Base-by-base conservation (phyloP, 2,113 vertebrate genomes). In the Varanus salvator region DNA sequence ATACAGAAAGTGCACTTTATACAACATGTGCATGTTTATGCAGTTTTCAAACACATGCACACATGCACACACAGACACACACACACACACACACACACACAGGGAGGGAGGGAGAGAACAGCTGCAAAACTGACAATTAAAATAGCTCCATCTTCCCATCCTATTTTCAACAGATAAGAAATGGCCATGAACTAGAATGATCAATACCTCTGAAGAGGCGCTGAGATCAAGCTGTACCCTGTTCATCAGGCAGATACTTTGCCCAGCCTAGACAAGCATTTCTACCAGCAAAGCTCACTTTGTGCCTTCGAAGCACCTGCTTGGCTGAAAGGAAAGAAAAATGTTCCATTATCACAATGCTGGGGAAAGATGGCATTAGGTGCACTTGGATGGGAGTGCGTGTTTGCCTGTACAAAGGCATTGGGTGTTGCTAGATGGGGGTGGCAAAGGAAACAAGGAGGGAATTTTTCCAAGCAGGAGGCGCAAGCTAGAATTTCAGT, bases 401-500 rank as follows among this genome's bases (percentile, higher is more conserved):
- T 0, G 3, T 9, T 74, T 2, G 0, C 31, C 44, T 9, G 27
- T 0, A 0, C 85, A 84, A 1, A 8, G 90, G 25, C 44, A 12
- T 0, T 0, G 84, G 75, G 81, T 84, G 86, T 72, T 84, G 0
- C 0, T 23, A 29, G 83, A 11, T 77, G 1, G 0, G 1, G 23
- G 3, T 19, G 69, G 60, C 12, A 77, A 48, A 48, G 48, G 66
- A 71, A 87, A 84, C 87, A 72, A 34, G 71, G 74, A 44, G 0
- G 34, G 54, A n/a, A 90, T 64, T 93, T 44, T 85, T 0, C 0
- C 0, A 6, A 90, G 87, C 78, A 83, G 71, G 11, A 86, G 75
- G 76, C 0, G 23, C 85, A 77, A 92, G 91, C 90, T 92, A 93
- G 90, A 92, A 94, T 92, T 6, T 84, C 66, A 91, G 87, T 91